Conservation (phyloP, 2,113 vertebrate genomes). For the Brachypteracias leptosomus region DNA sequence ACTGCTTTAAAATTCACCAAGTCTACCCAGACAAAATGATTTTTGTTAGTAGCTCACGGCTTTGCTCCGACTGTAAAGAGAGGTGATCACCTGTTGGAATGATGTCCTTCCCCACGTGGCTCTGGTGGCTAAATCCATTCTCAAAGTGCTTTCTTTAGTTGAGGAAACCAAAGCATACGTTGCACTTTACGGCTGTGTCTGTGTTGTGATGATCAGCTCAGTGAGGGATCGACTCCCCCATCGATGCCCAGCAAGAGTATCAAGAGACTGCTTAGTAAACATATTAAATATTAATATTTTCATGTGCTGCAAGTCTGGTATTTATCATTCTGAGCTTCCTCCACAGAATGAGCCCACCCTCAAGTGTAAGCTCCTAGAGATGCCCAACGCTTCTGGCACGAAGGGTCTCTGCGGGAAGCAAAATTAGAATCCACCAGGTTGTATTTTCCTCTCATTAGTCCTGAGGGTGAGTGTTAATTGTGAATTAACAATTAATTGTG, state of each 20-base stretch:
- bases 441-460: background rate
- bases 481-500: too few species aligned
- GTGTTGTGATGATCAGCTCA: conserved; percentile 26
- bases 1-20: background rate
- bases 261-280: conserved; percentile 42
- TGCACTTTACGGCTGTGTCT: conserved; percentile 30
- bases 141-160: conserved; percentile 26
- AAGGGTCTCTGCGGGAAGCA: background rate
- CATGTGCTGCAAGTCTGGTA: conserved; percentile 57
- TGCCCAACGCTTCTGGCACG: background rate
- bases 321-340: conserved; percentile 53
- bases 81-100: background rate
- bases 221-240: background rate
- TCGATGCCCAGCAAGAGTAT: background rate
- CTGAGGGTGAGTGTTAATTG: background rate
- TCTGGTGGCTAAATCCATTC: background rate
- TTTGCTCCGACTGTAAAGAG: background rate
- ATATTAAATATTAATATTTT: conserved; percentile 37
- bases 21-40: background rate
- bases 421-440: background rate
- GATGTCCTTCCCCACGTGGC: background rate
- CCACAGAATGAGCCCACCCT: conserved; percentile 52
- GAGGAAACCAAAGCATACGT: background rate
- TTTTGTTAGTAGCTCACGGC: background rate
- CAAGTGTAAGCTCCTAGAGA: background rate